A percentile compares a stretch with the other conserved stretches of the same genome.
Conservation (phyloP, 2,113 vertebrate species). For the Otocyon megalotis region DNA sequence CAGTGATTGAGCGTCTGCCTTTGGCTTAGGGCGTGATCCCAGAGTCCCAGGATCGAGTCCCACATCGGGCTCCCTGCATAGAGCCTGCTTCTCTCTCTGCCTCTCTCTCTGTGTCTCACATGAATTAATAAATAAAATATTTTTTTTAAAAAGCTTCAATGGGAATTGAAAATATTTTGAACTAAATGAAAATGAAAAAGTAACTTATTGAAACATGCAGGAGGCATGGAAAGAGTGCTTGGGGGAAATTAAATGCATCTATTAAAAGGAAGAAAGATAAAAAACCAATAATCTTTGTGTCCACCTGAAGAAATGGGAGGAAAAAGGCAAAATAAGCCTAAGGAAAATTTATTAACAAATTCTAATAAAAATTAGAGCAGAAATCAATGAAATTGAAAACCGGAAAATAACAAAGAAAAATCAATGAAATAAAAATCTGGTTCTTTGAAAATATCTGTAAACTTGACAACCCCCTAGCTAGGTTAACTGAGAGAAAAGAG, state of each 20-base stretch:
- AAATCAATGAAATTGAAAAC: neutral
- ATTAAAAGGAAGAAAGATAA: neutral
- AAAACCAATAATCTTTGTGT: neutral
- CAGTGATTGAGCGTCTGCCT: too few species aligned
- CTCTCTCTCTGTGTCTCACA: too few species aligned
- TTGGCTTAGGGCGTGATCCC: too few species aligned
- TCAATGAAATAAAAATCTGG: neutral
- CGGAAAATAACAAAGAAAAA: neutral
- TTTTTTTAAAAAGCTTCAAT: neutral
- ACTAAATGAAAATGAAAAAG: neutral
- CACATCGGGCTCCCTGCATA: too few species aligned
- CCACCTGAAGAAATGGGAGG: neutral
- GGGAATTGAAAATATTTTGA: neutral
- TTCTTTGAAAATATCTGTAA: neutral
- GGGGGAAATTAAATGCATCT: neutral
- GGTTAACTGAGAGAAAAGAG: neutral
- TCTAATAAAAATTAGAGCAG: neutral
- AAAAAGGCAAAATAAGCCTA: neutral
- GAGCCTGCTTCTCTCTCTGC: too few species aligned
- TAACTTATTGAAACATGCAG: neutral
- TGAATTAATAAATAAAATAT: too few species aligned
- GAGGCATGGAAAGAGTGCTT: neutral
- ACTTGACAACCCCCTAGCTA: neutral
- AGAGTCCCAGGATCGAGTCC: too few species aligned
- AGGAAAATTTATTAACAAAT: neutral